Percentiles rank a stretch among this genome's conserved stretches.
phyloP scores from a whole-genome alignment of 2,113 vertebrate species.

The Erinaceus europaeus region DNA sequence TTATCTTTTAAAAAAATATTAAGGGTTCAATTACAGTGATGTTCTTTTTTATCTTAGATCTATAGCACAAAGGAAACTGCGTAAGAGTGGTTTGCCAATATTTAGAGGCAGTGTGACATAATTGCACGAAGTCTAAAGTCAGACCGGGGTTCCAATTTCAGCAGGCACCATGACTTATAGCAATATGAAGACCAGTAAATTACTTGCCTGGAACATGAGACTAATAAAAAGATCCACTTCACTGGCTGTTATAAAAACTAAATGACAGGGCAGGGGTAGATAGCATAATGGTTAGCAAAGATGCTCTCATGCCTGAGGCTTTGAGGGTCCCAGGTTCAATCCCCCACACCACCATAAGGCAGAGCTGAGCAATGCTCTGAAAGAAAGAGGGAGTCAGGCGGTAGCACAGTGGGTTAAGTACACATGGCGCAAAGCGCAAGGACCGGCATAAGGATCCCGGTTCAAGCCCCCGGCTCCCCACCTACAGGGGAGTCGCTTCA shows the following conservation, averaged over 20 bases:
- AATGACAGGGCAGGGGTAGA: no score
- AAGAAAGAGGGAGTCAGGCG: no score
- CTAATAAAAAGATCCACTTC: constrained; percentile 10
- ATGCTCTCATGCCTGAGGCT: no score
- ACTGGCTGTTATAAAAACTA: neutral
- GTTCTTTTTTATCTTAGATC: constrained; percentile 5
- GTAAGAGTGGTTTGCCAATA: neutral
- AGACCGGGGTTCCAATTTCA: neutral
- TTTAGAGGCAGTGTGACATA: neutral
- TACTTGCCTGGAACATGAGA: neutral
- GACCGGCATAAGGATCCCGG: no score
- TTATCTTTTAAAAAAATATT: neutral
- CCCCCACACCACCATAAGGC: no score
- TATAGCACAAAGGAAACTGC: constrained; percentile 5
- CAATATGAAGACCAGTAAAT: neutral
- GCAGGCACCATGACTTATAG: neutral
- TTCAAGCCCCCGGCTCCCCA: no score
- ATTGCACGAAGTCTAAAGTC: neutral
- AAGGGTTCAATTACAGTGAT: neutral
- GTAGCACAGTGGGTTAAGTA: no score
- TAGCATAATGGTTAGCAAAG: no score
- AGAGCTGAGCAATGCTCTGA: no score
- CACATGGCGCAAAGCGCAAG: no score
- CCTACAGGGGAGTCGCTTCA: no score
- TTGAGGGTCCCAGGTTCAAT: no score